A percentile compares a stretch with the other conserved stretches of the same genome.
phyloP scores from a whole-genome alignment of 2,888 invertebrate genomes.

The Zygogramma bicolorata region DNA sequence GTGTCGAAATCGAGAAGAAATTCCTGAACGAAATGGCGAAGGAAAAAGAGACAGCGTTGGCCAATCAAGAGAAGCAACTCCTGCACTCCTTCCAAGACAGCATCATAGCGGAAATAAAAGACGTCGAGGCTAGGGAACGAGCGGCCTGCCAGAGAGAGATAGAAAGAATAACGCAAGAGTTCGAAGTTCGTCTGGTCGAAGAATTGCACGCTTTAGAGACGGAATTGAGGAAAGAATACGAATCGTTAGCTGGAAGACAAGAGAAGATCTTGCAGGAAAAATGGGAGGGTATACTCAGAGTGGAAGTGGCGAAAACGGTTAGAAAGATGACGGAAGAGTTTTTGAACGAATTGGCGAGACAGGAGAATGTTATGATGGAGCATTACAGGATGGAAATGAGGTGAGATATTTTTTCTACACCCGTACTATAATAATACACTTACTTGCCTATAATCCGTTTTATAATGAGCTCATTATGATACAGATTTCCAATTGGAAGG shows the following conservation, averaged over 20 bases:
- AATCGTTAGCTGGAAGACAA: conserved; percentile 34
- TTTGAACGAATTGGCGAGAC: conserved; percentile 52
- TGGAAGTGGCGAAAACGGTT: conserved; percentile 54
- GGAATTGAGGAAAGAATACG: conserved; percentile 43
- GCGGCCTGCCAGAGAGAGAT: conserved; percentile 44
- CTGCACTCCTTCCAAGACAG: conserved; percentile 41
- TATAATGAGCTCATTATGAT: too few relatives aligned
- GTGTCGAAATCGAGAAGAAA: conserved; percentile 58
- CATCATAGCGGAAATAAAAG: conserved; percentile 48
- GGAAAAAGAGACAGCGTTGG: conserved; percentile 56
- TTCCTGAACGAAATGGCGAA: conserved; percentile 57
- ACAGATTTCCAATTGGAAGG: too few relatives aligned
- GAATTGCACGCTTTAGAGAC: conserved; percentile 28
- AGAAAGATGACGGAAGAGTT: conserved; percentile 55
- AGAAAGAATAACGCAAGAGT: conserved; percentile 40
- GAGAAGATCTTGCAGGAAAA: conserved; percentile 32
- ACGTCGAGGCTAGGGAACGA: conserved; percentile 47
- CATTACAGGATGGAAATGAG: conserved; percentile 55
- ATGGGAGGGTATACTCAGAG: conserved; percentile 53
- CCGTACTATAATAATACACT: too few relatives aligned
- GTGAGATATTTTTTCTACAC: conserved; percentile 36
- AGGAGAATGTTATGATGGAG: conserved; percentile 53
- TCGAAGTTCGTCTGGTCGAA: conserved; percentile 35
- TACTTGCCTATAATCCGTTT: too few relatives aligned
- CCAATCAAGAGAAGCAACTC: conserved; percentile 53